Evolutionary conservation across 2,888 invertebrate genomes (phyloP).

Genomic region (Tetranychus truncatus): DNA sequence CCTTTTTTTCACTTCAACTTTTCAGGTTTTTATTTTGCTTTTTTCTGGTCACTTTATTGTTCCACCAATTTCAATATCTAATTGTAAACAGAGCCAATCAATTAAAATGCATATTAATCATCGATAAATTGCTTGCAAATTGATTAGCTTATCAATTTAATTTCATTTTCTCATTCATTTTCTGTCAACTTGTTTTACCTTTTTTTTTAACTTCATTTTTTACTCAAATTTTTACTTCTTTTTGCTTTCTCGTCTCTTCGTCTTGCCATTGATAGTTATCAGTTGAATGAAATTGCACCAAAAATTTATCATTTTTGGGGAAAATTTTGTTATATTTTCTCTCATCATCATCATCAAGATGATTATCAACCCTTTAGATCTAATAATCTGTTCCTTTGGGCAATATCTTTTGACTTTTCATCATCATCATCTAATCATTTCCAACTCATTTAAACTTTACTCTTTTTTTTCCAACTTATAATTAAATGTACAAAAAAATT

Average conservation of each 20-base stretch:
- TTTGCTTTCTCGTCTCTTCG: too few species aligned
- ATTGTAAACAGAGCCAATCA: neutral
- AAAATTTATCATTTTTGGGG: neutral
- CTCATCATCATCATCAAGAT: neutral
- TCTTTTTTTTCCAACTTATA: too few species aligned
- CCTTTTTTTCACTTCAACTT: neutral
- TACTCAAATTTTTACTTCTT: neutral
- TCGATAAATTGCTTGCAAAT: neutral
- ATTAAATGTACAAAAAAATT: too few species aligned
- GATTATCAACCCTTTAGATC: conserved; percentile 1
- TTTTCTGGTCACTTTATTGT: neutral
- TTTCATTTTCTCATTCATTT: neutral
- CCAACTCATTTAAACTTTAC: neutral
- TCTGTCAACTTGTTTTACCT: neutral
- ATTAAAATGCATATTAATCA: neutral
- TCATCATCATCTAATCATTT: neutral
- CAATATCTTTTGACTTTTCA: neutral
- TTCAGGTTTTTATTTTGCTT: neutral
- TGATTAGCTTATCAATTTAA: neutral
- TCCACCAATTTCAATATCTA: neutral
- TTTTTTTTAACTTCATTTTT: neutral
- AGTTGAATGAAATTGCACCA: neutral
- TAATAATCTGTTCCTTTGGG: neutral
- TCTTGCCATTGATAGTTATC: too few species aligned
- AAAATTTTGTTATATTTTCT: neutral